Conservation (phyloP, 2,888 invertebrate species). For the Itoplectis maculator region DNA sequence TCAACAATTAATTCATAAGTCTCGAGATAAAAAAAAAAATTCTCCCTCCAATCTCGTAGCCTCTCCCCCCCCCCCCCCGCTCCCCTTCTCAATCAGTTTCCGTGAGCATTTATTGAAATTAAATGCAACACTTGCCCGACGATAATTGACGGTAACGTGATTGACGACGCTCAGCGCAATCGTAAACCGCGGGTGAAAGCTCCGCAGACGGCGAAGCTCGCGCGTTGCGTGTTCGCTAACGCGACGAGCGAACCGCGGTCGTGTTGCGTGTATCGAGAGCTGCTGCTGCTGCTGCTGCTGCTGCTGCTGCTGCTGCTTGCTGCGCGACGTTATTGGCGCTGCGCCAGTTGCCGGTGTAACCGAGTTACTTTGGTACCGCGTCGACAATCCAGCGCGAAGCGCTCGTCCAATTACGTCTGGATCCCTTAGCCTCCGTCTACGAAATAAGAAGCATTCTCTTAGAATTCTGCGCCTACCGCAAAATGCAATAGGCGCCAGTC, state of each 20-base stretch:
- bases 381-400: conserved; percentile 42
- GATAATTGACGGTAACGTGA: conserved; percentile 26
- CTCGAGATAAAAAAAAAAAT: no score
- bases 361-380: conserved; percentile 51
- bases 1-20: no score
- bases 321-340: conserved; percentile 39
- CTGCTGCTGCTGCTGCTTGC: no score
- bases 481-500: conserved; percentile 53
- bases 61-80: no score
- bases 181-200: not conserved
- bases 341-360: conserved; percentile 43
- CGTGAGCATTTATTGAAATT: not conserved
- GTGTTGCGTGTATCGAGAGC: conserved; percentile 48
- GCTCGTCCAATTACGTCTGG: conserved; percentile 59
- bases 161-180: conserved; percentile 4
- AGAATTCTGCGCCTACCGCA: conserved; percentile 45
- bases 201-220: not conserved
- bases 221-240: conserved; percentile 5
- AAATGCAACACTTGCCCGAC: conserved; percentile 19
- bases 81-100: not conserved
- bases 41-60: no score
- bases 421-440: conserved; percentile 29
- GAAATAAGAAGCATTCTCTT: conserved; percentile 43
- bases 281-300: no score
- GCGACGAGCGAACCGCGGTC: not conserved